Conservation (phyloP, 2,113 vertebrate species). For the Abramis brama region DNA sequence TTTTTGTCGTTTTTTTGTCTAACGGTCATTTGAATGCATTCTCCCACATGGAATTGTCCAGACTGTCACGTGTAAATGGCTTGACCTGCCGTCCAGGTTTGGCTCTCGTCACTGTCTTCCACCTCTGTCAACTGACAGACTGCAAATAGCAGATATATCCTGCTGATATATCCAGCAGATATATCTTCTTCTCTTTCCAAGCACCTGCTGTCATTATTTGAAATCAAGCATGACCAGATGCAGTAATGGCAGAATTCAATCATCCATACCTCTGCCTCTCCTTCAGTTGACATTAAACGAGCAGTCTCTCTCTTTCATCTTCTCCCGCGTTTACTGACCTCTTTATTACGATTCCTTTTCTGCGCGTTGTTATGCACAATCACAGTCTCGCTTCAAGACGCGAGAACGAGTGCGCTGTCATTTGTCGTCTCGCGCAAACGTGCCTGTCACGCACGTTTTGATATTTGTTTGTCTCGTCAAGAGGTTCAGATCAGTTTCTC, state of each 20-base stretch:
- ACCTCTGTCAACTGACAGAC: conserved; percentile 48
- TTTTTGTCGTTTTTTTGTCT: background rate
- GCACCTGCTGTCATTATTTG: conserved; percentile 57
- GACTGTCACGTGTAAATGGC: conserved; percentile 51
- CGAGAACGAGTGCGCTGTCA: conserved; percentile 19
- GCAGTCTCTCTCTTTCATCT: conserved; percentile 46
- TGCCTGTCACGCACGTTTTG: conserved; percentile 46
- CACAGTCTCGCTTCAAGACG: conserved; percentile 4
- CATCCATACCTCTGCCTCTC: conserved; percentile 52
- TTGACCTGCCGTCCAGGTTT: conserved; percentile 46
- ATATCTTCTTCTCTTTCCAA: conserved; percentile 7
- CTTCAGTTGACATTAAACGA: conserved; percentile 57
- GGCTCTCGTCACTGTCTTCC: conserved; percentile 48
- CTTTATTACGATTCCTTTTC: conserved; percentile 39
- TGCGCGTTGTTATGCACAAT: conserved; percentile 19
- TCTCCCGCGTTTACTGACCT: conserved; percentile 42
- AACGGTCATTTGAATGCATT: conserved; percentile 33
- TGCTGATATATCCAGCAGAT: conserved; percentile 25
- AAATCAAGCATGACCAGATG: conserved; percentile 60
- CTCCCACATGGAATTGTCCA: conserved; percentile 36
- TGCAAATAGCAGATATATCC: conserved; percentile 49
- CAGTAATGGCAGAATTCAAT: conserved; percentile 56
- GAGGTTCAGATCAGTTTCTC: conserved; percentile 52
- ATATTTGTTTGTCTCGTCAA: conserved; percentile 50
- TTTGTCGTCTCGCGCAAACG: conserved; percentile 35